A percentile compares a stretch with the other conserved stretches of the same genome.
Conservation (phyloP, 2,797 vertebrate species). For the Sphaeramia orbicularis region DNA sequence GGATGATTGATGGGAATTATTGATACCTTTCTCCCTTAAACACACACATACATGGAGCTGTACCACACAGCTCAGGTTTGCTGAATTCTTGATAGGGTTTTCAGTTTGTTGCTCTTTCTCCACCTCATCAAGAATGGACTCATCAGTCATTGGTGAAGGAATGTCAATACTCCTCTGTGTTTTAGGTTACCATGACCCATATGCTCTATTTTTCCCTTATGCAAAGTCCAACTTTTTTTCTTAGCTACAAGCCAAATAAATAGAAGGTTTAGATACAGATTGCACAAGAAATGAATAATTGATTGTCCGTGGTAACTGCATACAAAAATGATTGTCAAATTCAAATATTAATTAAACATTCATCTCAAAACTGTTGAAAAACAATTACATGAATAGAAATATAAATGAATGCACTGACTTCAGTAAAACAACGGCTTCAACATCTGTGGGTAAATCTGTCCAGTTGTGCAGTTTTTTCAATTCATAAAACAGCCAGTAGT, state of each 20-base stretch:
- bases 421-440: too few relatives aligned
- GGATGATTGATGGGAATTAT: conserved; percentile 83
- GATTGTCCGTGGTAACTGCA: too few relatives aligned
- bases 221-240: conserved; percentile 10
- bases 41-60: conserved; percentile 57
- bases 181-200: conserved; percentile 72
- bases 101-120: conserved; percentile 72
- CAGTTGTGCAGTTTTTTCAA: too few relatives aligned
- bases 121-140: conserved; percentile 68
- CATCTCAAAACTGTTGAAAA: too few relatives aligned
- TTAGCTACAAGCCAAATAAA: conserved; percentile 12
- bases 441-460: too few relatives aligned
- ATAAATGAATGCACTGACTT: too few relatives aligned
- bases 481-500: too few relatives aligned
- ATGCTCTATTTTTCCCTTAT: conserved; percentile 35
- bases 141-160: conserved; percentile 78
- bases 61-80: conserved; percentile 27
- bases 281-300: neutral
- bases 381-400: too few relatives aligned
- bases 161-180: conserved; percentile 72
- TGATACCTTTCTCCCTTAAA: conserved; percentile 69
- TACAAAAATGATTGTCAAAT: too few relatives aligned
- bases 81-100: conserved; percentile 66
- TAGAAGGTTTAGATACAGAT: neutral
- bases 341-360: too few relatives aligned